phyloP scores from a whole-genome alignment of 2,888 invertebrate species.

The Pinctada fucata region DNA sequence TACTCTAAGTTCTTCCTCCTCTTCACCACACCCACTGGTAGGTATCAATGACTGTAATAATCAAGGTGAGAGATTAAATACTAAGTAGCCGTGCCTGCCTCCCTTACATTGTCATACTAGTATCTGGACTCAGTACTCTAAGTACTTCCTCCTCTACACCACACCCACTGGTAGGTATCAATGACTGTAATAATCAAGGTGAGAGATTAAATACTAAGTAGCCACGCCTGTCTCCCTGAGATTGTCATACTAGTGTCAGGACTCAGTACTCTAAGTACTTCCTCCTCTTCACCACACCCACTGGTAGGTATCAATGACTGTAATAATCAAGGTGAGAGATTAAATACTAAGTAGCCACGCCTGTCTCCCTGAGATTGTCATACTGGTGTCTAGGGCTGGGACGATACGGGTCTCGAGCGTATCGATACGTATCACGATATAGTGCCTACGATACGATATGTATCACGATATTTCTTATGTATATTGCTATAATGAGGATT shows the following conservation, averaged over 20 bases:
- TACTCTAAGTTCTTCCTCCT: slow-evolving; percentile 33
- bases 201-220: background rate
- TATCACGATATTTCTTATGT: too few relatives aligned
- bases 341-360: slow-evolving; percentile 25
- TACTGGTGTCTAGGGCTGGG: too few relatives aligned
- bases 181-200: slow-evolving; percentile 11
- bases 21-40: slow-evolving; percentile 9
- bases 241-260: slow-evolving; percentile 27
- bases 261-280: slow-evolving; percentile 29
- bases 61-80: background rate
- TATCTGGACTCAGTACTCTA: slow-evolving; percentile 32
- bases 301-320: slow-evolving; percentile 21
- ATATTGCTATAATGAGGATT: too few relatives aligned
- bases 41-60: slow-evolving; percentile 21
- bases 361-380: slow-evolving; percentile 47
- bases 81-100: slow-evolving; percentile 50
- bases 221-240: slow-evolving; percentile 47
- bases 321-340: background rate
- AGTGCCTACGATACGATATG: too few relatives aligned
- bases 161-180: slow-evolving; percentile 8
- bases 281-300: slow-evolving; percentile 25
- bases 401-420: too few relatives aligned
- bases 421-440: too few relatives aligned
- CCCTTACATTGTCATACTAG: slow-evolving; percentile 40
- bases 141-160: slow-evolving; percentile 35